Base-by-base conservation (phyloP, 2,888 invertebrate genomes). In the Lepidochitona cinerea region DNA sequence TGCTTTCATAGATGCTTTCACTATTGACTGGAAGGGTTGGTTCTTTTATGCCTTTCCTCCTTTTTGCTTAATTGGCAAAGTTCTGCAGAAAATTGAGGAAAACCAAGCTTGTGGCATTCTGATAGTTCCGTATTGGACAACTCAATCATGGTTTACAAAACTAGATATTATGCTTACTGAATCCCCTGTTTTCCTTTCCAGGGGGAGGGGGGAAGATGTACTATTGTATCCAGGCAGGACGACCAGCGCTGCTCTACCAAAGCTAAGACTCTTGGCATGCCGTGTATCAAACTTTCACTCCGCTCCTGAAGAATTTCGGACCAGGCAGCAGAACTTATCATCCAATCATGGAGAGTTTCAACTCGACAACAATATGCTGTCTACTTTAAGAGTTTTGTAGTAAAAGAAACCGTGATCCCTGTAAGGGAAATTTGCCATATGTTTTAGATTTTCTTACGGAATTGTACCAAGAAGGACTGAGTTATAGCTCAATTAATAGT, bases 111-210 rank as follows among this genome's bases (percentile, higher is more conserved):
- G 70, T 29, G 72, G 49, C 29, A 41, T 76, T 23, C 3, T 79
- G 12, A 37, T 77, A 33, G 77, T 72, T 2, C 78, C 75, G 52
- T 14, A 74, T 4, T 80, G 75, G 73, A 18, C 74, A 1, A 79
- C 77, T 2, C 80, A 80, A 37, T 32, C 72, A 2, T 80, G 78
- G 80, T 77, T 77, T 66, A 70, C 75, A 18, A 36, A n/a, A 14
- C 29, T 77, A 0, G 59, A 75, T 4, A 29, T 37, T 1, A 23
- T 74, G 29, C 49, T 77, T 12, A 69, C 53, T n/a, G 52, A 64
- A 6, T 53, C 36, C 14, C 66, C 74, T 7, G 12, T 26, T 7
- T 32, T 66, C 35, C 41, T 26, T 68, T 26, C 26, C 9, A 9
- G 37, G 9, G 12, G 26, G 41, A 41, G 18, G 41, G n/a, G n/a